A percentile compares a stretch with the other conserved stretches of the same genome.
Conservation (phyloP, 1,140 invertebrate species). For the Trichomalopsis sarcophagae region DNA sequence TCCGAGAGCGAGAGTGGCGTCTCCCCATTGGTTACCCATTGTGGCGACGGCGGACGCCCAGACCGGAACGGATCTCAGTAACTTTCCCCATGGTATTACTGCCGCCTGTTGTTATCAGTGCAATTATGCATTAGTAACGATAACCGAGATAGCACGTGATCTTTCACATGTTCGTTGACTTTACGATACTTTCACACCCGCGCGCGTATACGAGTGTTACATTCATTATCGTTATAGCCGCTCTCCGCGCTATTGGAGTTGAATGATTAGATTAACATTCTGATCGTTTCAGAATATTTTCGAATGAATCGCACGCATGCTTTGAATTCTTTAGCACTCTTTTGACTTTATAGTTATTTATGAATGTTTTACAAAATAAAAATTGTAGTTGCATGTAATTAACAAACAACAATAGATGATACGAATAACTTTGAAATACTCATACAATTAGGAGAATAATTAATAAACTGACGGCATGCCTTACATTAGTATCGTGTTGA, state of each 20-base stretch:
- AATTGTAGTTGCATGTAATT: neutral
- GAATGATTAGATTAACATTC: too few relatives aligned
- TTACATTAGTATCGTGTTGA: constrained; percentile 73
- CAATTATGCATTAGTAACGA: constrained; percentile 13
- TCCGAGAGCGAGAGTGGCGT: constrained; percentile 77
- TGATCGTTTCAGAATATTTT: neutral
- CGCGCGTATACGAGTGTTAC: neutral
- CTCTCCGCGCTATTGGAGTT: too few relatives aligned
- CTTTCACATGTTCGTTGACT: neutral
- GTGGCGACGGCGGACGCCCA: constrained; percentile 78
- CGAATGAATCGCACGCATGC: neutral
- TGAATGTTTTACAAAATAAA: neutral
- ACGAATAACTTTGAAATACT: neutral
- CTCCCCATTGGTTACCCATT: constrained; percentile 79
- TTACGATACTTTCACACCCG: neutral
- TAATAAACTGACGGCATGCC: constrained; percentile 32
- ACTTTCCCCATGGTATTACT: constrained; percentile 76
- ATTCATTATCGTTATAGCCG: neutral
- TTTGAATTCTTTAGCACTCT: neutral
- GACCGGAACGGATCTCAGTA: constrained; percentile 76
- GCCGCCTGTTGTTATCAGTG: constrained; percentile 62
- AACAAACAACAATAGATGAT: neutral
- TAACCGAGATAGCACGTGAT: neutral
- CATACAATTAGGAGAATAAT: neutral
- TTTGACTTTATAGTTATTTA: neutral